phyloP scores from a whole-genome alignment of 2,888 invertebrate genomes.

The Melinopterus prodromus region DNA sequence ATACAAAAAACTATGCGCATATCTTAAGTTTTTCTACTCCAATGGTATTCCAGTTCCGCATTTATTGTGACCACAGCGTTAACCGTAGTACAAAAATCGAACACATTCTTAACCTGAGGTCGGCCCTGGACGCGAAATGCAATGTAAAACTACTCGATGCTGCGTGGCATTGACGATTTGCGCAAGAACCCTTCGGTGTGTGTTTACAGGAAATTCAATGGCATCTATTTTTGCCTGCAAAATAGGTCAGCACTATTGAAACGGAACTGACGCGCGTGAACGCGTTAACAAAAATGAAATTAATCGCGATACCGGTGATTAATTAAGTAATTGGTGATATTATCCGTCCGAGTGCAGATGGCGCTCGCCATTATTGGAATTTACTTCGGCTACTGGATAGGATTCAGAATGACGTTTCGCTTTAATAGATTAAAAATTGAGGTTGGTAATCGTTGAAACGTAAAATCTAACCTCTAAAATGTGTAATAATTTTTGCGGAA shows the following conservation, averaged over 20 bases:
- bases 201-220: conserved; percentile 35
- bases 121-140: conserved; percentile 9
- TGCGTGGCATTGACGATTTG: conserved; percentile 17
- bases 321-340: neutral
- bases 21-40: neutral
- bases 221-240: conserved; percentile 32
- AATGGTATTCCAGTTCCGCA: neutral
- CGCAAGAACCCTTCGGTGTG: conserved; percentile 28
- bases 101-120: neutral
- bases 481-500: neutral
- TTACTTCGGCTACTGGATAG: neutral
- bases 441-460: neutral
- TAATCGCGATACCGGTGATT: neutral
- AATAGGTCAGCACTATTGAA: conserved; percentile 35
- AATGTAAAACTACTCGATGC: conserved; percentile 11
- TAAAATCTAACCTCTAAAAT: neutral
- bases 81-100: neutral
- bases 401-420: neutral
- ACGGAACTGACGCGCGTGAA: conserved; percentile 26
- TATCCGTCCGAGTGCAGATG: neutral
- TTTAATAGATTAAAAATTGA: neutral
- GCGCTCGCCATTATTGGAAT: neutral
- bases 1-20: neutral
- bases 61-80: neutral
- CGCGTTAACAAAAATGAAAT: conserved; percentile 7